phyloP scores from a whole-genome alignment of 2,888 invertebrate species.

The Copidosoma aretas region DNA sequence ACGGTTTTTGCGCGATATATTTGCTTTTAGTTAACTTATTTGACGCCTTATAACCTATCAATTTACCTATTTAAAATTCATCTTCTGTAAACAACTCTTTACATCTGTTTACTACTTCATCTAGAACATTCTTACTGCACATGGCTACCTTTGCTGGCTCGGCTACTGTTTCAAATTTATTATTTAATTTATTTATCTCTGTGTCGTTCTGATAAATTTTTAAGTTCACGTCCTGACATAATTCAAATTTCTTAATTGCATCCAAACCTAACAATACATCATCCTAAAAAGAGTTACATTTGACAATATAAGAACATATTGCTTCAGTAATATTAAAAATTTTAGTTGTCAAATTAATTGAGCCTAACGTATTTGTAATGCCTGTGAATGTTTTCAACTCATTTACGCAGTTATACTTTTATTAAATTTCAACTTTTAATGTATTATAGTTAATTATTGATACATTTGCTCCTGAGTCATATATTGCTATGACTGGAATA shows the following conservation, averaged over 20 bases:
- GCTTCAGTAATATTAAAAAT: not conserved
- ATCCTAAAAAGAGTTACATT: conserved; percentile 16
- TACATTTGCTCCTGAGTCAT: conserved; percentile 5
- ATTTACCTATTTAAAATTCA: conserved; percentile 45
- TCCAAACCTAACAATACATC: conserved; percentile 35
- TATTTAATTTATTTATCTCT: not conserved
- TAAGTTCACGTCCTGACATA: conserved; percentile 39
- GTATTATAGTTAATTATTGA: conserved; percentile 34
- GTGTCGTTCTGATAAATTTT: conserved; percentile 22
- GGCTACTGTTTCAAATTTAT: no score
- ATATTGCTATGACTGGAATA: not conserved
- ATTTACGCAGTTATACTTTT: not conserved
- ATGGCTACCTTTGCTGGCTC: no score
- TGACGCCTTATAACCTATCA: conserved; percentile 41
- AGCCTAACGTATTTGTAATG: not conserved
- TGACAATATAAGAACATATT: conserved; percentile 19
- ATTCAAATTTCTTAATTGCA: conserved; percentile 33
- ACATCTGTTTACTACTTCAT: conserved; percentile 41
- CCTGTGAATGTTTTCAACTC: not conserved
- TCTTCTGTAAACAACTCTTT: conserved; percentile 42
- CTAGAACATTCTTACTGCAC: not conserved
- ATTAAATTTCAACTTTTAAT: conserved; percentile 27
- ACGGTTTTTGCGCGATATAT: conserved; percentile 41
- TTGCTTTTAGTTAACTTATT: conserved; percentile 40
- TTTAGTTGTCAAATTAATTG: not conserved